Percentiles rank a stretch among this genome's conserved stretches.
phyloP scores from a whole-genome alignment of 2,888 invertebrate genomes.

The Calliphora vomitoria region DNA sequence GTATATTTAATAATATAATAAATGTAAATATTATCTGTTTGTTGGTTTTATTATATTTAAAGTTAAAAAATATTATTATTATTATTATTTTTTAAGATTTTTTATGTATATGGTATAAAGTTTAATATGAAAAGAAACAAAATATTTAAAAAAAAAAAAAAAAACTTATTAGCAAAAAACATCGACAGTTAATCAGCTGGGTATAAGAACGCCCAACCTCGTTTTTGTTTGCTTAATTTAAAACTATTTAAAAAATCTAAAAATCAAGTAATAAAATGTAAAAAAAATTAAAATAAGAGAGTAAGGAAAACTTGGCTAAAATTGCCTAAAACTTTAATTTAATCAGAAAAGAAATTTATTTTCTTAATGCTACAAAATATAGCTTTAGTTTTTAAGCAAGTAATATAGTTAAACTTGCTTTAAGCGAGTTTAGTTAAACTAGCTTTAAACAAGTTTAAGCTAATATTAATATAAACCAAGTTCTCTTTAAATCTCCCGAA shows the following conservation, averaged over 20 bases:
- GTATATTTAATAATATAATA: constrained; percentile 13
- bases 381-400: too few relatives aligned
- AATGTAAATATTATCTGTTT: constrained; percentile 60
- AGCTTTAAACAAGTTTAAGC: neutral
- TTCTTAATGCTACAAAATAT: too few relatives aligned
- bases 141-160: constrained; percentile 61
- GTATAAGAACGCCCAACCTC: constrained; percentile 67
- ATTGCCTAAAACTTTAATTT: too few relatives aligned
- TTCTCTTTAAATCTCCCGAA: neutral
- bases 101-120: constrained; percentile 17
- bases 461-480: neutral
- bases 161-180: constrained; percentile 81
- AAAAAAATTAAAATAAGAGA: constrained; percentile 24
- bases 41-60: constrained; percentile 20
- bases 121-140: constrained; percentile 52
- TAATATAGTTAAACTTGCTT: too few relatives aligned
- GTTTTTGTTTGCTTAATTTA: constrained; percentile 70
- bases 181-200: constrained; percentile 83
- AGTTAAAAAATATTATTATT: constrained; percentile 38
- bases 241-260: constrained; percentile 36
- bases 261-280: constrained; percentile 61
- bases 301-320: constrained; percentile 21
- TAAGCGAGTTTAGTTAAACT: neutral
- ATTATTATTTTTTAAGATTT: constrained; percentile 24
- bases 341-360: too few relatives aligned